A percentile compares a stretch with the other conserved stretches of the same genome.
phyloP scores from a whole-genome alignment of 2,888 invertebrate genomes.

The Diarsia brunnea region DNA sequence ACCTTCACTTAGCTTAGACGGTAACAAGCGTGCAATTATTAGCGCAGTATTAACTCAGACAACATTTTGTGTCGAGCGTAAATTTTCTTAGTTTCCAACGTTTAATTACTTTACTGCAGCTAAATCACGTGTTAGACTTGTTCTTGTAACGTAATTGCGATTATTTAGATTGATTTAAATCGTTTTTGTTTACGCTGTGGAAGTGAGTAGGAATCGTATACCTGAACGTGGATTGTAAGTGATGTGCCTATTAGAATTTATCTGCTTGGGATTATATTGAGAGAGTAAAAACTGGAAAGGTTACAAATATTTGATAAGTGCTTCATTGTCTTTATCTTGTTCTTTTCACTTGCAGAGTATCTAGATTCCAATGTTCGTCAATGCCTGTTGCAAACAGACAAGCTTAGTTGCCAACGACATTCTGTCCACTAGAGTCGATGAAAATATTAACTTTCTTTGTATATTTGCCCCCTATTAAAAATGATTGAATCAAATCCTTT shows the following conservation, averaged over 20 bases:
- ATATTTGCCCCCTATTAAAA: too few relatives aligned
- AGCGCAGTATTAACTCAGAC: constrained; percentile 68
- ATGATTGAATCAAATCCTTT: too few relatives aligned
- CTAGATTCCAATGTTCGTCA: neutral
- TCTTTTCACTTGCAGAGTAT: neutral
- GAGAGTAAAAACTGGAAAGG: neutral
- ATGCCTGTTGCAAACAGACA: neutral
- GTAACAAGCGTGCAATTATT: constrained; percentile 70
- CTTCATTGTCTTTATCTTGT: neutral
- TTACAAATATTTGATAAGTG: neutral
- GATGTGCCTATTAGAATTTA: neutral
- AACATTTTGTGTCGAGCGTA: constrained; percentile 74
- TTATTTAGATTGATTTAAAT: constrained; percentile 67
- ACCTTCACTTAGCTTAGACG: constrained; percentile 27
- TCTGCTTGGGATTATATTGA: neutral
- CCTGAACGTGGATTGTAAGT: neutral
- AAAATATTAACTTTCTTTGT: too few relatives aligned
- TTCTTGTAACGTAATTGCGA: constrained; percentile 68
- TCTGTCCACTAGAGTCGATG: too few relatives aligned
- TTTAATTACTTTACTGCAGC: constrained; percentile 65
- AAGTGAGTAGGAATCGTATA: constrained; percentile 8
- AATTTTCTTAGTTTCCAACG: constrained; percentile 67
- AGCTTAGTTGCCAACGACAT: too few relatives aligned
- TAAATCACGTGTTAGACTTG: constrained; percentile 73
- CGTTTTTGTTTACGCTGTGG: constrained; percentile 50